Conservation (phyloP, 1,140 invertebrate genomes). For the Calliopsis andreniformis region DNA sequence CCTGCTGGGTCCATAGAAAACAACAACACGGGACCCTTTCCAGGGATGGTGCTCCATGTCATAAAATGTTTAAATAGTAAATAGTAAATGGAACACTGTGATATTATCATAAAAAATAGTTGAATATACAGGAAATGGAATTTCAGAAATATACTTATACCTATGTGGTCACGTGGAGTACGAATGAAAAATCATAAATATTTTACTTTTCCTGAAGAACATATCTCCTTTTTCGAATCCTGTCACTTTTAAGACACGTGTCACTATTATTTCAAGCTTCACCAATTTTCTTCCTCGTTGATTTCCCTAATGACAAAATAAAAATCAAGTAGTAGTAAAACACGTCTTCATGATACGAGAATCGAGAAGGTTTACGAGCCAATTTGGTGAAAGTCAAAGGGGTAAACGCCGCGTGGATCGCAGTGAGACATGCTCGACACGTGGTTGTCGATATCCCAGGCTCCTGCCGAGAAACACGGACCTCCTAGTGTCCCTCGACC, state of each 20-base stretch:
- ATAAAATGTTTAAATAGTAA: background rate
- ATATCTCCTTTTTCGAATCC: too few relatives aligned
- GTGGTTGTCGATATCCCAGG: conserved; percentile 51
- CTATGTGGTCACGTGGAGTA: too few relatives aligned
- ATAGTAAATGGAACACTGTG: too few relatives aligned
- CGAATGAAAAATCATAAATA: too few relatives aligned
- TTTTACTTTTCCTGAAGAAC: too few relatives aligned
- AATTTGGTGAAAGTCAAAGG: conserved; percentile 11
- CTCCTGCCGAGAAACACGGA: conserved; percentile 63
- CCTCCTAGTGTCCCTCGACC: conserved; percentile 57
- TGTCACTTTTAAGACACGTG: too few relatives aligned
- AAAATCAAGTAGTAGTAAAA: background rate
- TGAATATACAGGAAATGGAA: too few relatives aligned
- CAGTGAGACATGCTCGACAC: conserved; percentile 44
- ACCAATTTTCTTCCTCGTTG: too few relatives aligned
- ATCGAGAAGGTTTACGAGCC: background rate
- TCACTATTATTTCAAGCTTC: too few relatives aligned
- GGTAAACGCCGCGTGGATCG: conserved; percentile 10
- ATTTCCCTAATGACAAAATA: too few relatives aligned
- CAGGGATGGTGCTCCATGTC: background rate
- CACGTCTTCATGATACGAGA: background rate
- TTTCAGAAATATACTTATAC: too few relatives aligned
- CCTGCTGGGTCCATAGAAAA: conserved; percentile 30
- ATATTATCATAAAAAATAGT: too few relatives aligned
- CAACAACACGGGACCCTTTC: background rate